phyloP scores from a whole-genome alignment of 1,140 invertebrate genomes.

The Drosophila parabipectinata region DNA sequence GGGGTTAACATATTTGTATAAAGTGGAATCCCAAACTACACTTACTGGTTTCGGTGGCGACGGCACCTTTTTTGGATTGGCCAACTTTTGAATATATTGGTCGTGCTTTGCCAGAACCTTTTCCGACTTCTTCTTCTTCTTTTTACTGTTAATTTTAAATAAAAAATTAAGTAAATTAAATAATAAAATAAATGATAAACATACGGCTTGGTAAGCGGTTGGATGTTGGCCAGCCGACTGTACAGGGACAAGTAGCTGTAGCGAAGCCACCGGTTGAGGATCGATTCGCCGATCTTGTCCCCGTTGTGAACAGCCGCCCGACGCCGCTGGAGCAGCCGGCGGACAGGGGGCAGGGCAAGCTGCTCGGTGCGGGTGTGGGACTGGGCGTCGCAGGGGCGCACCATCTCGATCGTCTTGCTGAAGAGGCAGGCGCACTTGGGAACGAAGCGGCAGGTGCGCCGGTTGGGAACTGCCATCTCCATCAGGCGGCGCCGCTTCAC shows the following conservation, averaged over 20 bases:
- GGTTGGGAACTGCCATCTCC: constrained; percentile 54
- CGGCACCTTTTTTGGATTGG: constrained; percentile 42
- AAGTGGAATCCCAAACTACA: not conserved
- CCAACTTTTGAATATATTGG: constrained; percentile 43
- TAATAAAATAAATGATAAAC: constrained; percentile 7
- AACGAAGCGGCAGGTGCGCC: constrained; percentile 38
- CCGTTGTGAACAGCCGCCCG: constrained; percentile 25
- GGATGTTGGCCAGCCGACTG: constrained; percentile 64
- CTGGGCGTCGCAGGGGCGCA: constrained; percentile 31
- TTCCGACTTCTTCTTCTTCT: constrained; percentile 56
- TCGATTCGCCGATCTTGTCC: constrained; percentile 56
- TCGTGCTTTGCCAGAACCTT: constrained; percentile 31
- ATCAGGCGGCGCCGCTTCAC: constrained; percentile 52
- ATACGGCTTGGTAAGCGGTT: constrained; percentile 59
- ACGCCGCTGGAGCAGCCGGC: constrained; percentile 39
- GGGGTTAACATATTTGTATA: not conserved
- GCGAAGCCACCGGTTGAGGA: constrained; percentile 67
- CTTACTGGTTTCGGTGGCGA: constrained; percentile 54
- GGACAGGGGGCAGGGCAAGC: constrained; percentile 58
- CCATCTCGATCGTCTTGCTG: constrained; percentile 62
- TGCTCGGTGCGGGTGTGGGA: constrained; percentile 70
- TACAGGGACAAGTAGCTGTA: constrained; percentile 72
- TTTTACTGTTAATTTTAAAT: constrained; percentile 14
- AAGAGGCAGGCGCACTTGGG: constrained; percentile 68
- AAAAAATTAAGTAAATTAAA: not conserved